phyloP scores from a whole-genome alignment of 2,113 vertebrate species.

The Enhydra lutris region DNA sequence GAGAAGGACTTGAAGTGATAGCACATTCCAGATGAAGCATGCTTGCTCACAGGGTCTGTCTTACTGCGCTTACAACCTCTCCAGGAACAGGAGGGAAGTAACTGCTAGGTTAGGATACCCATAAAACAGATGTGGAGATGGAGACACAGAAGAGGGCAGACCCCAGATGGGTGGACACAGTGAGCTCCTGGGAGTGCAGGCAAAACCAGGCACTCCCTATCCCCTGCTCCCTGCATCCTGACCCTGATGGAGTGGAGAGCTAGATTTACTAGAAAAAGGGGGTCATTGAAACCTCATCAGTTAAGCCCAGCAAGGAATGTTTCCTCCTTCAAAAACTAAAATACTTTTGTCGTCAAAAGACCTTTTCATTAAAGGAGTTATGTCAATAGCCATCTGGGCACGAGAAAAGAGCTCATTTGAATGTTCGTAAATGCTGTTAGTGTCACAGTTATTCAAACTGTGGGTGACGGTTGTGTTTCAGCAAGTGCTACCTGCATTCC shows the following conservation, averaged over 20 bases:
- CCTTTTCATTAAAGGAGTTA: background rate
- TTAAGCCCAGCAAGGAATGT: background rate
- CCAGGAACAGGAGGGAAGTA: background rate
- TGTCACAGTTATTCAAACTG: background rate
- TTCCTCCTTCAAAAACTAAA: background rate
- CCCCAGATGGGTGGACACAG: background rate
- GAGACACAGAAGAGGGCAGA: background rate
- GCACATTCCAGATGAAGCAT: background rate
- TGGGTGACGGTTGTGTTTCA: background rate
- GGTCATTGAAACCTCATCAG: background rate
- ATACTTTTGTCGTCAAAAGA: background rate
- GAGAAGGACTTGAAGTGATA: background rate
- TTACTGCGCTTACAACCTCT: background rate
- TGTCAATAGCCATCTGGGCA: background rate
- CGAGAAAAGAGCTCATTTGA: background rate
- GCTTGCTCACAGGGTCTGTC: background rate
- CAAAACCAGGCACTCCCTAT: background rate
- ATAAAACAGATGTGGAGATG: background rate
- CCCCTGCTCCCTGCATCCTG: fast-evolving
- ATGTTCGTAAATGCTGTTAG: background rate
- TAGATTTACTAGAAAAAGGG: background rate
- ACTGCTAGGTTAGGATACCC: background rate
- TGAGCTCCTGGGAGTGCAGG: background rate
- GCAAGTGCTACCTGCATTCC: background rate
- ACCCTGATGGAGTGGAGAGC: background rate